Conservation (phyloP, 2,888 invertebrate species). For the Macaria notata region DNA sequence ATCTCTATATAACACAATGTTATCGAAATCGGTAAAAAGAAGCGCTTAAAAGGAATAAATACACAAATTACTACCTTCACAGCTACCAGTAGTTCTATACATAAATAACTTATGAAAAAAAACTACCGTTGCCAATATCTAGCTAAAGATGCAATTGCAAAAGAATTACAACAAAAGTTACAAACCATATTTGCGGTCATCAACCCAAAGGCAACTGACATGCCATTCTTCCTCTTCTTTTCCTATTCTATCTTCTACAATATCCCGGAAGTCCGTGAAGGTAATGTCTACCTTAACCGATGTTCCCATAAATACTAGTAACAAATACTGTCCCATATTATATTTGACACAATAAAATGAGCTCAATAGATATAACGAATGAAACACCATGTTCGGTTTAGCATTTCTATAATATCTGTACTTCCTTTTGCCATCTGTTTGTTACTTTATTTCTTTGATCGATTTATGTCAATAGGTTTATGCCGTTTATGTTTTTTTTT, state of each 20-base stretch:
- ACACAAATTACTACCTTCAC: no score
- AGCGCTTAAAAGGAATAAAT: no score
- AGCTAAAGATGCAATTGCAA: no score
- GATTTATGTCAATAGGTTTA: slow-evolving; percentile 52
- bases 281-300: slow-evolving; percentile 36
- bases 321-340: slow-evolving; percentile 64
- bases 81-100: no score
- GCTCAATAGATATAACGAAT: slow-evolving; percentile 42
- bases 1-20: no score
- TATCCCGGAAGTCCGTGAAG: slow-evolving; percentile 67
- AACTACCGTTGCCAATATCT: no score
- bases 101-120: no score
- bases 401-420: slow-evolving; percentile 44
- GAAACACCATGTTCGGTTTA: slow-evolving; percentile 43
- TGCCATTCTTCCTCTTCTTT: slow-evolving; percentile 35
- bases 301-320: slow-evolving; percentile 52
- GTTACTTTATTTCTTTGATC: slow-evolving; percentile 47
- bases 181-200: slow-evolving; percentile 53
- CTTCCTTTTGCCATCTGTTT: slow-evolving; percentile 45
- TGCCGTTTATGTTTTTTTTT: slow-evolving; percentile 35
- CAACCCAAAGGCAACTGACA: slow-evolving; percentile 51
- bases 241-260: slow-evolving; percentile 41
- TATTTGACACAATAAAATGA: slow-evolving; percentile 50
- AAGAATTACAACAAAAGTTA: no score
- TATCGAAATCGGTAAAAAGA: no score